A percentile compares a stretch with the other conserved stretches of the same genome.
These are phyloP conservation scores for Chymomyza caudatula DNA, from an alignment of 2,888 invertebrate genomes.

Conservation along the genomic window DNA sequence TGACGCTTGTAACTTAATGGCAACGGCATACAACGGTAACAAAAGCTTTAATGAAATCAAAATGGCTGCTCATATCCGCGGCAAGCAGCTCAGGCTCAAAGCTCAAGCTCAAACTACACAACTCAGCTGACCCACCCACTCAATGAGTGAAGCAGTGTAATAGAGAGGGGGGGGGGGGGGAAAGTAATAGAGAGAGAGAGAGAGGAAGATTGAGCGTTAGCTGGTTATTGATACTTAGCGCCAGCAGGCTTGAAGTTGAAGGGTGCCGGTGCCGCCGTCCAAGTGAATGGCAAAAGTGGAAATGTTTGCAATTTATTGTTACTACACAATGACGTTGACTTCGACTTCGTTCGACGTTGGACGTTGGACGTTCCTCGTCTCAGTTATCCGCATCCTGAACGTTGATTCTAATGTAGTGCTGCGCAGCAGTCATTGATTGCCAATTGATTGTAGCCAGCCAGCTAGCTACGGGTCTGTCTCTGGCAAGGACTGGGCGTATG, in stretches of 20 bases:
- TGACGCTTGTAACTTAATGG: no score
- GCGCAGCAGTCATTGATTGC: slow-evolving; percentile 50
- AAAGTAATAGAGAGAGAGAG: no score
- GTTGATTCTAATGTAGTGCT: slow-evolving; percentile 31
- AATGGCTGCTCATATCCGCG: no score
- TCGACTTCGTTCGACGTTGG: background rate
- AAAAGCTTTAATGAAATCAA: no score
- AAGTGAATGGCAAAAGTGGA: slow-evolving; percentile 37
- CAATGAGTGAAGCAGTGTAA: background rate
- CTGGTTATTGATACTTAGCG: slow-evolving; percentile 45
- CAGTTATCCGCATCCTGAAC: background rate
- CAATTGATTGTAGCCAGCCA: slow-evolving; percentile 51
- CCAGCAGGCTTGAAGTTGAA: slow-evolving; percentile 32
- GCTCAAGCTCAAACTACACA: no score
- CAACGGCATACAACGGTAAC: background rate
- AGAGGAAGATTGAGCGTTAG: background rate
- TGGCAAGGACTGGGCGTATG: background rate
- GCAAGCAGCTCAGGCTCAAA: no score
- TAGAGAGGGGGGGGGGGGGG: no score
- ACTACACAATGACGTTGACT: slow-evolving; percentile 24
- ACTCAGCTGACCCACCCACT: background rate
- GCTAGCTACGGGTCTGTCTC: background rate
- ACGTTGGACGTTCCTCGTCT: background rate
- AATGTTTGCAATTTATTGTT: slow-evolving; percentile 62
- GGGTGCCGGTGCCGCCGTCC: background rate